phyloP scores from a whole-genome alignment of 2,888 invertebrate genomes.

The Girardia tigrina region DNA sequence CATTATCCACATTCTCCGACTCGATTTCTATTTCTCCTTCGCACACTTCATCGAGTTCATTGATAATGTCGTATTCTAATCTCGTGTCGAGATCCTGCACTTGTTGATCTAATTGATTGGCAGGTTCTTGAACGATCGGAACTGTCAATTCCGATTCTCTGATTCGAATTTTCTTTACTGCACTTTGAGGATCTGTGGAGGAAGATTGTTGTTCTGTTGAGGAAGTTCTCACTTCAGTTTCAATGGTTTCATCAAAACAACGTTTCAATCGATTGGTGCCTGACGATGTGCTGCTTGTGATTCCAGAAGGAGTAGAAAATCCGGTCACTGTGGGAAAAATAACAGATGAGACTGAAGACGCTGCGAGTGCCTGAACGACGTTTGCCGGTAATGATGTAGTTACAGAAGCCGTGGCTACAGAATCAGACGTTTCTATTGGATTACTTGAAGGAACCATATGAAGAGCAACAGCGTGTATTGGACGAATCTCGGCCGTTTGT shows the following conservation, averaged over 20 bases:
- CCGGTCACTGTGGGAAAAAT: not conserved
- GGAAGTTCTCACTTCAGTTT: not conserved
- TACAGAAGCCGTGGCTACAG: not conserved
- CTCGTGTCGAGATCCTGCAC: no score
- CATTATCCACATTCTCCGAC: no score
- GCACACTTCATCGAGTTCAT: no score
- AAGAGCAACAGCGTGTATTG: slow-evolving; percentile 34
- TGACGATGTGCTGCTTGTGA: not conserved
- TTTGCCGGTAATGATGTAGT: not conserved
- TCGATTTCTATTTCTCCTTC: not conserved
- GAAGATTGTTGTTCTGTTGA: not conserved
- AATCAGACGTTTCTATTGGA: not conserved
- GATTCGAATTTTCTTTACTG: not conserved
- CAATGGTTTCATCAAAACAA: not conserved
- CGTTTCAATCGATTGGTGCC: not conserved
- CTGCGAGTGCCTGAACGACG: not conserved
- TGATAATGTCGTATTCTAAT: no score
- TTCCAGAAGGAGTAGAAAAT: not conserved
- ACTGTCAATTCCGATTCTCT: not conserved
- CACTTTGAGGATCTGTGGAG: not conserved
- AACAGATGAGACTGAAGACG: not conserved
- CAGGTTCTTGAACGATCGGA: not conserved
- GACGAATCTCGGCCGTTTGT: slow-evolving; percentile 35
- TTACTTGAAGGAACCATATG: not conserved
- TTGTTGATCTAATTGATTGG: no score